Evolutionary conservation across 2,113 vertebrate species (phyloP).

Genomic region (Gambusia holbrooki): DNA sequence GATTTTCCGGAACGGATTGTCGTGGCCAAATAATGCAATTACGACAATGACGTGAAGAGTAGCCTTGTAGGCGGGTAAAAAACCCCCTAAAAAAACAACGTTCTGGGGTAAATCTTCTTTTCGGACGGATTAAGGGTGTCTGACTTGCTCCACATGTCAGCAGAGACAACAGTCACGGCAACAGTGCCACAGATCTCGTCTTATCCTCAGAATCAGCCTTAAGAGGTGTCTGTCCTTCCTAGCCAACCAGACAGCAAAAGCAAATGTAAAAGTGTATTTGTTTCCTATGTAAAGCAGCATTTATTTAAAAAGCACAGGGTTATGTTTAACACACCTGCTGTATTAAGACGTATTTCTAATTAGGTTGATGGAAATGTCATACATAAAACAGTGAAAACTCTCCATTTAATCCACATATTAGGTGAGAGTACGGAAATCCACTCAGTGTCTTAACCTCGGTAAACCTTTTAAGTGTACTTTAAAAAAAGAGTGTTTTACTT

Average conservation of each 20-base stretch:
- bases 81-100: constrained; percentile 28
- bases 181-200: not conserved
- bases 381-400: constrained; percentile 8
- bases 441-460: constrained; percentile 56
- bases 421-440: constrained; percentile 29
- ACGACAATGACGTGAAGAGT: constrained; percentile 27
- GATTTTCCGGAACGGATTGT: not conserved
- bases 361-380: not conserved
- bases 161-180: constrained; percentile 4
- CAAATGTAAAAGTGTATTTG: not conserved
- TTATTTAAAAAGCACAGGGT: not conserved
- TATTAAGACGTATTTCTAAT: not conserved
- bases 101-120: constrained; percentile 46
- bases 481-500: constrained; percentile 22
- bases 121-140: constrained; percentile 46
- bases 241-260: not conserved
- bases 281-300: not conserved
- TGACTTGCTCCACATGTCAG: constrained; percentile 36
- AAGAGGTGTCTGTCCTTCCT: constrained; percentile 7
- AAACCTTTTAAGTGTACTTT: constrained; percentile 60
- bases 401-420: constrained; percentile 22
- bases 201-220: constrained; percentile 45
- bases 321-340: not conserved
- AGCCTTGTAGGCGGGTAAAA: constrained; percentile 22
- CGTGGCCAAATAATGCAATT: constrained; percentile 4